phyloP scores from a whole-genome alignment of 1,140 invertebrate species.

The Sycobia sp. region DNA sequence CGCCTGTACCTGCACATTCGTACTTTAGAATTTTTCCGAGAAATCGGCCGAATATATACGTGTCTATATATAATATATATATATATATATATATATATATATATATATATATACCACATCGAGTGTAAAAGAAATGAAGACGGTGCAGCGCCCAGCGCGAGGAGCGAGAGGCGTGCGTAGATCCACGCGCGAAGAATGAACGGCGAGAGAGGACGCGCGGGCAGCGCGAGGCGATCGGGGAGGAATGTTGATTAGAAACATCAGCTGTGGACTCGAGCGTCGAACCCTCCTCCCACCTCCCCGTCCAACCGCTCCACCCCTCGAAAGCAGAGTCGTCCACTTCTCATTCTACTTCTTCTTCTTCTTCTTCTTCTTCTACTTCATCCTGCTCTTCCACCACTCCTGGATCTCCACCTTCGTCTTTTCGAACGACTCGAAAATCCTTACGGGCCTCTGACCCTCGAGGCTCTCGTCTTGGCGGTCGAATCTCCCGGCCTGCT shows the following conservation, averaged over 20 bases:
- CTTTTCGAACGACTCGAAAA: constrained; percentile 11
- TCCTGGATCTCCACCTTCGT: constrained; percentile 16
- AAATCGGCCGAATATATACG: too few species aligned
- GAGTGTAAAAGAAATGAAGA: constrained; percentile 52
- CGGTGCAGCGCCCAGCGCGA: constrained; percentile 32
- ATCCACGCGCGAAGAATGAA: constrained; percentile 22
- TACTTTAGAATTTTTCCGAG: too few species aligned
- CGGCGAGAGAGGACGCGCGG: neutral
- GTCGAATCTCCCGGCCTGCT: too few species aligned
- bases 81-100: too few species aligned
- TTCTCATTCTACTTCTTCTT: neutral
- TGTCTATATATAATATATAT: too few species aligned
- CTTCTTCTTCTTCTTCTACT: constrained; percentile 3
- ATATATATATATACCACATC: too few species aligned
- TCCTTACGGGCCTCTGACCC: constrained; percentile 27
- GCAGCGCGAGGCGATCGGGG: constrained; percentile 47
- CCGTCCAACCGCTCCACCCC: constrained; percentile 5
- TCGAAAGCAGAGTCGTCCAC: neutral
- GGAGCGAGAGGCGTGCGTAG: constrained; percentile 20
- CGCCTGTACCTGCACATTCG: too few species aligned
- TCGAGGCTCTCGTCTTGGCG: constrained; percentile 3
- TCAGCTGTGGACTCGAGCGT: constrained; percentile 45
- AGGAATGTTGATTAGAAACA: constrained; percentile 59
- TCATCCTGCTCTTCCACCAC: constrained; percentile 9
- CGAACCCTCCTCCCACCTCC: neutral